phyloP scores from a whole-genome alignment of 2,888 invertebrate genomes.

The Cephus spinipes region DNA sequence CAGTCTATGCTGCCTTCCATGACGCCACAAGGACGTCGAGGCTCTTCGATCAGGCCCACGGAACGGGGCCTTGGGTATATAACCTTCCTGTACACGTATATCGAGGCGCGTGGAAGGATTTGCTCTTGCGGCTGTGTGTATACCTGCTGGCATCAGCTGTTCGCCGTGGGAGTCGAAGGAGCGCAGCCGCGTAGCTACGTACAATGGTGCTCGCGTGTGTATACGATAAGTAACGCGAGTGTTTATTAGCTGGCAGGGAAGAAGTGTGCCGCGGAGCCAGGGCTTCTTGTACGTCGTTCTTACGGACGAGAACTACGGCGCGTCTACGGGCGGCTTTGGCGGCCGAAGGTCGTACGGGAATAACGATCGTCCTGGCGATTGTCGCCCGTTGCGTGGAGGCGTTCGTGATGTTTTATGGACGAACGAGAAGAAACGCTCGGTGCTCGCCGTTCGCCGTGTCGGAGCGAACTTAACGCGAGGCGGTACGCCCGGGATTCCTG shows the following conservation, averaged over 20 bases:
- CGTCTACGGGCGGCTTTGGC: slow-evolving; percentile 38
- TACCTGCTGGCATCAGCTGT: slow-evolving; percentile 41
- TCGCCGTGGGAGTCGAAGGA: slow-evolving; percentile 30
- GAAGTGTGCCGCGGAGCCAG: slow-evolving; percentile 21
- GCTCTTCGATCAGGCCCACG: neutral
- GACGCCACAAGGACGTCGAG: neutral
- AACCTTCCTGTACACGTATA: neutral
- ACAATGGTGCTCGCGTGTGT: slow-evolving; percentile 45
- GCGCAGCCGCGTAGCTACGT: slow-evolving; percentile 6
- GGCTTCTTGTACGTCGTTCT: neutral
- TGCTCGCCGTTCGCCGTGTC: neutral
- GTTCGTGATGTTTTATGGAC: neutral
- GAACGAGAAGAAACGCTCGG: neutral
- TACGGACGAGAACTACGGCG: neutral
- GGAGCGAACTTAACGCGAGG: slow-evolving; percentile 35
- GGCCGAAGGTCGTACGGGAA: slow-evolving; percentile 47
- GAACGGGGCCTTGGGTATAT: neutral
- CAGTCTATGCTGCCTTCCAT: neutral
- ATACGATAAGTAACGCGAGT: slow-evolving; percentile 13
- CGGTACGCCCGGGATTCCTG: slow-evolving; percentile 47
- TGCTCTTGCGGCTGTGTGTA: neutral
- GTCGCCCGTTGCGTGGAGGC: neutral
- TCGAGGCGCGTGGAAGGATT: neutral
- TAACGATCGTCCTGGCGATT: neutral
- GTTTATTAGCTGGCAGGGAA: slow-evolving; percentile 36